These are phyloP conservation scores for Phrixothrix hirtus DNA, from an alignment of 2,888 invertebrate genomes.

Conservation along the genomic window DNA sequence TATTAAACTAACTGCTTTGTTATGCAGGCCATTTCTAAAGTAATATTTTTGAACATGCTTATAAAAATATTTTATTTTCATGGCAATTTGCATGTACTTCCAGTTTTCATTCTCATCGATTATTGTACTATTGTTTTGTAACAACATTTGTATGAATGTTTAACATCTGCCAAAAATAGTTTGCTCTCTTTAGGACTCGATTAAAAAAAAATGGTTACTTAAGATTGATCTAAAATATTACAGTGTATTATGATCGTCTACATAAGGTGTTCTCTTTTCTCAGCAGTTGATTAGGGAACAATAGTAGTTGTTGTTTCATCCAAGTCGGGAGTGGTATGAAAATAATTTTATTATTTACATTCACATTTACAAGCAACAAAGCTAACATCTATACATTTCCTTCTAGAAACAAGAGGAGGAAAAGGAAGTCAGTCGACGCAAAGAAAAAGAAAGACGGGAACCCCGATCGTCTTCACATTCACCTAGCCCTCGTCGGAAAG, in stretches of 20 bases:
- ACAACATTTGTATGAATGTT: slow-evolving; percentile 4
- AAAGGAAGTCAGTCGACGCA: slow-evolving; percentile 67
- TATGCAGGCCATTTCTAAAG: too few relatives aligned
- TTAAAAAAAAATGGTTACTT: slow-evolving; percentile 7
- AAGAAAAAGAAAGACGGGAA: slow-evolving; percentile 66
- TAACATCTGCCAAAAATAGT: slow-evolving; percentile 2
- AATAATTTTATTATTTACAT: slow-evolving; percentile 20
- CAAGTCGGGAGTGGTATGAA: slow-evolving; percentile 30
- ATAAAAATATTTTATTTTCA: slow-evolving; percentile 5
- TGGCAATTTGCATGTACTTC: slow-evolving; percentile 16
- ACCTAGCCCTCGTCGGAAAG: slow-evolving; percentile 50
- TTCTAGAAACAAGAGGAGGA: slow-evolving; percentile 77
- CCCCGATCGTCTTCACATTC: slow-evolving; percentile 48
- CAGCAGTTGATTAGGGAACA: slow-evolving; percentile 29
- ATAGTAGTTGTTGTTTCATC: slow-evolving; percentile 25
- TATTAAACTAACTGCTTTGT: slow-evolving; percentile 1
- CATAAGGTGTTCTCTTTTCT: slow-evolving; percentile 24
- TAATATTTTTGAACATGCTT: background rate
- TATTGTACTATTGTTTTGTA: background rate
- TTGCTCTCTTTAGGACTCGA: slow-evolving; percentile 12
- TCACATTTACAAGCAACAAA: slow-evolving; percentile 15
- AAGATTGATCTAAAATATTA: slow-evolving; percentile 21
- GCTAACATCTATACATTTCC: slow-evolving; percentile 49
- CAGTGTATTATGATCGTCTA: slow-evolving; percentile 26
- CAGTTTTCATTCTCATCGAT: background rate